phyloP scores from a whole-genome alignment of 2,888 invertebrate genomes.

The Sipunculus nudus region DNA sequence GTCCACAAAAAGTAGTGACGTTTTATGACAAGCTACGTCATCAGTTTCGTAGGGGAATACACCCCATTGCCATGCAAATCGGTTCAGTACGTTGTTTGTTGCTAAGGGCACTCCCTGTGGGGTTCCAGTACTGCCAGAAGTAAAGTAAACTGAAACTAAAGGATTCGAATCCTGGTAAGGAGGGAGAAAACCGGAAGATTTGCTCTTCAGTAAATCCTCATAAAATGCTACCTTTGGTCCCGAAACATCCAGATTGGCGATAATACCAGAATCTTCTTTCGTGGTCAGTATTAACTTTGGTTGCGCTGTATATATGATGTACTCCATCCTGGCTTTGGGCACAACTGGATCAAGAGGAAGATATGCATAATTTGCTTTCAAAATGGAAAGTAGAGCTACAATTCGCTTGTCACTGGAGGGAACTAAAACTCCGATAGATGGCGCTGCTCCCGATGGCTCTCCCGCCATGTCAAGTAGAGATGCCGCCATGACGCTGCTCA shows the following conservation, averaged over 20 bases:
- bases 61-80: conserved; percentile 88
- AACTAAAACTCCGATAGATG: no score
- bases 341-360: conserved; percentile 47
- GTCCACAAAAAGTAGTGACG: conserved; percentile 90
- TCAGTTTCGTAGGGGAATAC: conserved; percentile 81
- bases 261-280: conserved; percentile 18
- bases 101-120: conserved; percentile 88
- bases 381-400: conserved; percentile 66
- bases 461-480: no score
- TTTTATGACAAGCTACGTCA: conserved; percentile 84
- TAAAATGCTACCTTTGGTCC: no score
- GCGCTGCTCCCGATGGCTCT: no score
- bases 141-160: conserved; percentile 74
- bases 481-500: no score
- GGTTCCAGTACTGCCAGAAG: conserved; percentile 86
- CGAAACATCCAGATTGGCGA: conserved; percentile 22
- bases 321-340: conserved; percentile 41
- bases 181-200: no score
- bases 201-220: no score
- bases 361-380: conserved; percentile 41
- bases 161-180: no score
- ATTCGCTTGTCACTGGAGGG: conserved; percentile 3
- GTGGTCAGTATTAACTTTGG: conserved; percentile 18
- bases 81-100: conserved; percentile 75
- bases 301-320: conserved; percentile 42